Conservation (phyloP, 2,888 invertebrate genomes). For the Entomobrya multifasciata region DNA sequence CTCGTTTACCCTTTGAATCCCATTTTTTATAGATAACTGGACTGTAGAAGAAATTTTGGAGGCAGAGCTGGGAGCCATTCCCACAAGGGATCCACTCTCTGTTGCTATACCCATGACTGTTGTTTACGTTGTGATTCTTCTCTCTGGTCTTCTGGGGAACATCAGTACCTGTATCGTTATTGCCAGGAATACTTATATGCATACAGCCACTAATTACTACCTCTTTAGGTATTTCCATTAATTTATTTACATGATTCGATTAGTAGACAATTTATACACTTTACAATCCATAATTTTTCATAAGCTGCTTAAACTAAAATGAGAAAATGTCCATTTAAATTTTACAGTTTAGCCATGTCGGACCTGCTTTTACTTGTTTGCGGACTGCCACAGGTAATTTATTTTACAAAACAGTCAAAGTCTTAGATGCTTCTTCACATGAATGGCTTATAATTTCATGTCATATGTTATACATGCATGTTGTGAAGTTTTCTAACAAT, state of each 20-base stretch:
- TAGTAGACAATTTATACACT: no score
- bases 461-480: no score
- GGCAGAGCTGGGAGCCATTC: slow-evolving; percentile 52
- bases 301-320: slow-evolving; percentile 26
- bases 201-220: slow-evolving; percentile 91
- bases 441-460: no score
- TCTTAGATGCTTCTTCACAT: no score
- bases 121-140: slow-evolving; percentile 86
- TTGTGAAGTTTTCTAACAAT: no score
- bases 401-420: no score
- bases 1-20: not conserved
- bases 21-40: slow-evolving; percentile 29
- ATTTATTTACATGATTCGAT: not conserved
- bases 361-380: slow-evolving; percentile 88
- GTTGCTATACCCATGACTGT: slow-evolving; percentile 85
- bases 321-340: not conserved
- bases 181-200: slow-evolving; percentile 89
- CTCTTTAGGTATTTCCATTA: slow-evolving; percentile 83
- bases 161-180: slow-evolving; percentile 90
- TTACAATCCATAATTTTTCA: no score
- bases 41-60: slow-evolving; percentile 30
- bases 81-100: slow-evolving; percentile 68
- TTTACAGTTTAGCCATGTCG: slow-evolving; percentile 87
- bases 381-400: slow-evolving; percentile 87
- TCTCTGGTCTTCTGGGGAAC: slow-evolving; percentile 90